phyloP scores from a whole-genome alignment of 37 sponge, comb jelly and placozoan species.

The Hexactinellida sp. region DNA sequence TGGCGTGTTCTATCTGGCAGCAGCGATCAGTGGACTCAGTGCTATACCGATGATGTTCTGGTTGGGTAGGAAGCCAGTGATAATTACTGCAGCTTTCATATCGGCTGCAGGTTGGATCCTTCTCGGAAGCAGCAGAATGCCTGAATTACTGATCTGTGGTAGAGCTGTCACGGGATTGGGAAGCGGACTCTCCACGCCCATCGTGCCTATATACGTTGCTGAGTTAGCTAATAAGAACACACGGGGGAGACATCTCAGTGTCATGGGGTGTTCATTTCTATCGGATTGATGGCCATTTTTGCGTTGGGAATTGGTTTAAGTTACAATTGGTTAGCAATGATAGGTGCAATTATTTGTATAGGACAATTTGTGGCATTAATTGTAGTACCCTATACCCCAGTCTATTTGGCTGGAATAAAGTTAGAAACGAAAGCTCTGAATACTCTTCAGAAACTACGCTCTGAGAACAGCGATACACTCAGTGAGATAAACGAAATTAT shows the following conservation, averaged over 20 bases:
- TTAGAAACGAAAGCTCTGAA: background rate
- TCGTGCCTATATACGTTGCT: background rate
- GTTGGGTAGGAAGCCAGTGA: background rate
- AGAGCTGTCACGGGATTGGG: background rate
- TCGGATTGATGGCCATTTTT: background rate
- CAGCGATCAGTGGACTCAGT: background rate
- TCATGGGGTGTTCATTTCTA: background rate
- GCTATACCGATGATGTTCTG: background rate
- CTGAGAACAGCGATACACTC: background rate
- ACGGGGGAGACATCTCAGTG: slow-evolving; percentile 6
- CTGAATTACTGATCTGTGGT: background rate
- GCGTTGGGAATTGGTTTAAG: background rate
- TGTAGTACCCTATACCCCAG: background rate
- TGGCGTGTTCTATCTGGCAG: background rate
- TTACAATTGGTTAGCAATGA: background rate
- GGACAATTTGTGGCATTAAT: background rate
- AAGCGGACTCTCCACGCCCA: background rate
- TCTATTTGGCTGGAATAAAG: background rate
- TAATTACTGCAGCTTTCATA: background rate
- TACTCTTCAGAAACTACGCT: background rate
- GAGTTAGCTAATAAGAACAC: slow-evolving; percentile 12
- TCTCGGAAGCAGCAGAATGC: background rate
- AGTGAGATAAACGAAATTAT: background rate
- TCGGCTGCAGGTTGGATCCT: background rate
- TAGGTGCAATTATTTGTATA: background rate